phyloP scores from a whole-genome alignment of 2,888 invertebrate species.

The Rhagonycha lutea region DNA sequence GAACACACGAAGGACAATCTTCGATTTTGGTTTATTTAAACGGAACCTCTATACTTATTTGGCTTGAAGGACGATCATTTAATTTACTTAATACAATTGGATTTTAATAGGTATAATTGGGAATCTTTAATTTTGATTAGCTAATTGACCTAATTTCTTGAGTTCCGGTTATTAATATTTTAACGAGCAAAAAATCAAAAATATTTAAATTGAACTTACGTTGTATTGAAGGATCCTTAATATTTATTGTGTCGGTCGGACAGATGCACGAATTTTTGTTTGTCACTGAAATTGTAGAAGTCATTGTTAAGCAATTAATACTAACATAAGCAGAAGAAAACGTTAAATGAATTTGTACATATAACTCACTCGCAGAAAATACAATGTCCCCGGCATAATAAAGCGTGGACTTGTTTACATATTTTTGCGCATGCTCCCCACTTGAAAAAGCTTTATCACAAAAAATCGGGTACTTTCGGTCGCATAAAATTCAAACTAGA shows the following conservation, averaged over 20 bases:
- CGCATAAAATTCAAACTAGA: neutral
- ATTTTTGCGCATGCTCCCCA: neutral
- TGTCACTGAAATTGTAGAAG: neutral
- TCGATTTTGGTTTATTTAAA: neutral
- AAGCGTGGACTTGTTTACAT: constrained; percentile 4
- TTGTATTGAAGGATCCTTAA: neutral
- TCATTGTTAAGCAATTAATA: neutral
- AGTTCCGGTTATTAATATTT: neutral
- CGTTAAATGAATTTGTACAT: neutral
- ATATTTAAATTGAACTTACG: neutral
- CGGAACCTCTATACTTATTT: neutral
- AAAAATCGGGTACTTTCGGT: neutral
- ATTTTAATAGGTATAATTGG: neutral
- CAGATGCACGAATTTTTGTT: neutral
- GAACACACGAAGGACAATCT: neutral
- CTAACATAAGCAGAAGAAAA: neutral
- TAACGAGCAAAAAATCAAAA: neutral
- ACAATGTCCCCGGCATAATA: neutral
- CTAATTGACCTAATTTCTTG: neutral
- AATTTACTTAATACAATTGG: neutral
- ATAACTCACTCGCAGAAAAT: neutral
- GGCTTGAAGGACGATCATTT: neutral
- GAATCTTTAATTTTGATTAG: neutral
- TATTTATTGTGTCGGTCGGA: neutral
- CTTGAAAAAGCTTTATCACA: neutral